Percentiles rank a stretch among this genome's conserved stretches.
Evolutionary conservation across 2,113 vertebrate genomes (phyloP).

Genomic region (Coturnix japonica): DNA sequence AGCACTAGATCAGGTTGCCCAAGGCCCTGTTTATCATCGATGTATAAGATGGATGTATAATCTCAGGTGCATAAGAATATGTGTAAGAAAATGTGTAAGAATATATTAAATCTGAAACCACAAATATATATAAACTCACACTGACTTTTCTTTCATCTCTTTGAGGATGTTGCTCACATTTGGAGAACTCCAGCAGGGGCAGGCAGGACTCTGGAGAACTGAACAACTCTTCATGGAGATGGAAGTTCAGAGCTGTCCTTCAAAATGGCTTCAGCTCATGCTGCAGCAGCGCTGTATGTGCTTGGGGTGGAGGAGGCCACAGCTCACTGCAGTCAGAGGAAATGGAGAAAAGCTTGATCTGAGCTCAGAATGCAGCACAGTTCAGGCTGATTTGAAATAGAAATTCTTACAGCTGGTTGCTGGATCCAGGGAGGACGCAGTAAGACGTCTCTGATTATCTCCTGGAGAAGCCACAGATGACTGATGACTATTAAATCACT

Average conservation of each 20-base stretch:
- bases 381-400: background rate
- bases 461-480: slow-evolving; percentile 40
- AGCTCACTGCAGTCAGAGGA: slow-evolving; percentile 22
- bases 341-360: background rate
- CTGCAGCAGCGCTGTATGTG: rapidly evolving
- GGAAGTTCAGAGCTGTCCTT: background rate
- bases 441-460: background rate
- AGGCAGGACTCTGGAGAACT: background rate
- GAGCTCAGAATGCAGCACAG: background rate
- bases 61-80: too few relatives aligned
- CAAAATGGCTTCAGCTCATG: background rate
- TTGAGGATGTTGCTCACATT: background rate
- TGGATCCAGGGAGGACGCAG: slow-evolving; percentile 16
- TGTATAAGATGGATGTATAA: too few relatives aligned
- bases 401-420: background rate
- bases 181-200: background rate
- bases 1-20: too few relatives aligned
- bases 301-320: background rate
- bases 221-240: background rate
- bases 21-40: too few relatives aligned
- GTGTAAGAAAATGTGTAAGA: background rate
- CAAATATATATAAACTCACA: background rate
- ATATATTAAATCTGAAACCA: background rate
- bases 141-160: background rate
- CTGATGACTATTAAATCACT: slow-evolving; percentile 20